These are phyloP conservation scores for Chlorops oryzae DNA, from an alignment of 1,140 invertebrate genomes.

Conservation along the genomic window DNA sequence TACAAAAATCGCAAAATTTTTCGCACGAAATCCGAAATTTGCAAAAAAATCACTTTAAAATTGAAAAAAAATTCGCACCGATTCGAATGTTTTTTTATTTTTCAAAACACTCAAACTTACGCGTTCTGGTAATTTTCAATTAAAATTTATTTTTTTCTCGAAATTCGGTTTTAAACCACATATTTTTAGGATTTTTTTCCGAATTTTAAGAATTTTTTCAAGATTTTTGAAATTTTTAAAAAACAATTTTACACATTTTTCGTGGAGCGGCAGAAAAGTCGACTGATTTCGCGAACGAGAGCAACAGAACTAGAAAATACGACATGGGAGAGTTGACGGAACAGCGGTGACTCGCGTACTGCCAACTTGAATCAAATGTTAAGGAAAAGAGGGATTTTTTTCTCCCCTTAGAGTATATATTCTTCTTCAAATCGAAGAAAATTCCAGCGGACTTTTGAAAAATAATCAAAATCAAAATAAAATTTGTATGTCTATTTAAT, in stretches of 20 bases:
- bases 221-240: conserved; percentile 47
- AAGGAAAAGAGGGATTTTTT: too few relatives aligned
- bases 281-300: conserved; percentile 44
- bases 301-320: conserved; percentile 38
- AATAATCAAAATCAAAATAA: too few relatives aligned
- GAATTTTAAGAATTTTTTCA: conserved; percentile 39
- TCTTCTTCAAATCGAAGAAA: too few relatives aligned
- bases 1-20: conserved; percentile 35
- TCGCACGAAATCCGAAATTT: conserved; percentile 36
- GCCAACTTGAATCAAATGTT: not conserved
- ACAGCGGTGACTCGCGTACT: not conserved
- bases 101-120: too few relatives aligned
- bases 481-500: too few relatives aligned
- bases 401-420: too few relatives aligned
- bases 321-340: conserved; percentile 10
- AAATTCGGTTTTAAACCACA: conserved; percentile 38
- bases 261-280: conserved; percentile 36
- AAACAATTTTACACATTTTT: conserved; percentile 46
- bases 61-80: conserved; percentile 35
- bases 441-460: too few relatives aligned
- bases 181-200: conserved; percentile 43
- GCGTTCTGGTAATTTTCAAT: conserved; percentile 32
- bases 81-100: too few relatives aligned
- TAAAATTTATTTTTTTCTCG: conserved; percentile 29
- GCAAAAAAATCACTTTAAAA: conserved; percentile 29